phyloP scores from a whole-genome alignment of 2,888 invertebrate species.

The Troilus luridus region DNA sequence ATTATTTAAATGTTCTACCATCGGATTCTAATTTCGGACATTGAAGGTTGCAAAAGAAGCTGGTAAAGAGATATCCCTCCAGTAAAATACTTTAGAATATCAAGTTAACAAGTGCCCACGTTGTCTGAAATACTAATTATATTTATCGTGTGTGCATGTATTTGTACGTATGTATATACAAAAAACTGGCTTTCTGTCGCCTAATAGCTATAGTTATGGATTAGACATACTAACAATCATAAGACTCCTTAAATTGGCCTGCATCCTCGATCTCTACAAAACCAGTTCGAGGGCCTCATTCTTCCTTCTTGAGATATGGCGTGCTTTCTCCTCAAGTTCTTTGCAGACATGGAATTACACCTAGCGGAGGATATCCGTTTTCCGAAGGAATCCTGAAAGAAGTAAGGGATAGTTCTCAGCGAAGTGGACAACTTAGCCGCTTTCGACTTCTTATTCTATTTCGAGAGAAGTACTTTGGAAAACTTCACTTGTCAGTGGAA shows the following conservation, averaged over 20 bases:
- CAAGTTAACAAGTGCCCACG: too few relatives aligned
- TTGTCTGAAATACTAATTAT: too few relatives aligned
- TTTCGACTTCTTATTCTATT: background rate
- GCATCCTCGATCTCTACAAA: background rate
- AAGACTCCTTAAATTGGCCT: background rate
- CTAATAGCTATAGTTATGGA: too few relatives aligned
- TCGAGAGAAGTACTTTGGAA: background rate
- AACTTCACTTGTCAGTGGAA: background rate
- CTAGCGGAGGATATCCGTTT: background rate
- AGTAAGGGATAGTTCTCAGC: background rate
- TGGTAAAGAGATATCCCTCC: too few relatives aligned
- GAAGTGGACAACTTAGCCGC: background rate
- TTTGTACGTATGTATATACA: too few relatives aligned
- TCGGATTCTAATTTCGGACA: too few relatives aligned
- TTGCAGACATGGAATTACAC: background rate
- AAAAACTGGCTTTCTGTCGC: too few relatives aligned
- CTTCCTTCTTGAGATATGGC: background rate
- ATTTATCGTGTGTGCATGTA: too few relatives aligned
- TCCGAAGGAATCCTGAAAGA: background rate
- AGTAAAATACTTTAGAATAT: too few relatives aligned
- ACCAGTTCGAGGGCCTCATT: background rate
- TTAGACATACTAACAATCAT: background rate
- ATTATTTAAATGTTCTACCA: too few relatives aligned
- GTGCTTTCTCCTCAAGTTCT: slow-evolving; percentile 6
- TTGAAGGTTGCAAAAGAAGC: too few relatives aligned